Percentiles rank a stretch among this genome's conserved stretches.
Evolutionary conservation across 1,140 invertebrate species (phyloP).

Genomic region (Pachyrhynchus sulphureomaculatus): DNA sequence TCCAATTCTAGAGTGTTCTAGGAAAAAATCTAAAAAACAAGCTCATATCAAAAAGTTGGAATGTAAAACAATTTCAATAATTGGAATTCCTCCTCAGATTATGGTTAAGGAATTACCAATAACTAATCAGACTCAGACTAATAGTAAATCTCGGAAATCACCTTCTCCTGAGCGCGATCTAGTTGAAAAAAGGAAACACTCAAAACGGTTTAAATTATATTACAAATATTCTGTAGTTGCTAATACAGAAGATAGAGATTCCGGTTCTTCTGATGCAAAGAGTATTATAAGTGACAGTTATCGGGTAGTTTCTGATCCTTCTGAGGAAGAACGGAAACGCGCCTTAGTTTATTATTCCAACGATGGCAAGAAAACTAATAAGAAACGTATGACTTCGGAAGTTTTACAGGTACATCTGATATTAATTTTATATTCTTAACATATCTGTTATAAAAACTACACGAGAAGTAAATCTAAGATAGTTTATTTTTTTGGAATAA

Average conservation of each 20-base stretch:
- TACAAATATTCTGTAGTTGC: constrained; percentile 25
- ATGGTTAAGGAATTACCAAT: background rate
- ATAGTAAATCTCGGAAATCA: constrained; percentile 9
- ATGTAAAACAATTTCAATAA: constrained; percentile 35
- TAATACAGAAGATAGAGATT: constrained; percentile 2
- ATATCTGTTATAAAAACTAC: no score
- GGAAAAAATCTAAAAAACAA: constrained; percentile 14
- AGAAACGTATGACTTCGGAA: no score
- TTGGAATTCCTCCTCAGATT: constrained; percentile 19
- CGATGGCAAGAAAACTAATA: no score
- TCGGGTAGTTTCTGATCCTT: constrained; percentile 21
- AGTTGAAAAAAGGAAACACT: constrained; percentile 17
- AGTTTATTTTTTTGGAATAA: no score
- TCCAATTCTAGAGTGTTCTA: constrained; percentile 22
- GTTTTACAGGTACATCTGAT: no score
- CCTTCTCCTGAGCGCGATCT: background rate
- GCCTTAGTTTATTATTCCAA: no score
- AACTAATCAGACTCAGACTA: constrained; percentile 8
- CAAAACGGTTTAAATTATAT: constrained; percentile 24
- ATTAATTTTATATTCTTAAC: no score
- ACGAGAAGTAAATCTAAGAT: no score
- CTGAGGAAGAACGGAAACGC: background rate
- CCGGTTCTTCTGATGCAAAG: constrained; percentile 17
- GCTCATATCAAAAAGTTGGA: constrained; percentile 19
- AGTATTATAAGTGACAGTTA: constrained; percentile 27